A percentile compares a stretch with the other conserved stretches of the same genome.
Evolutionary conservation across 2,888 invertebrate genomes (phyloP).

Genomic region (Chloromyia formosa): DNA sequence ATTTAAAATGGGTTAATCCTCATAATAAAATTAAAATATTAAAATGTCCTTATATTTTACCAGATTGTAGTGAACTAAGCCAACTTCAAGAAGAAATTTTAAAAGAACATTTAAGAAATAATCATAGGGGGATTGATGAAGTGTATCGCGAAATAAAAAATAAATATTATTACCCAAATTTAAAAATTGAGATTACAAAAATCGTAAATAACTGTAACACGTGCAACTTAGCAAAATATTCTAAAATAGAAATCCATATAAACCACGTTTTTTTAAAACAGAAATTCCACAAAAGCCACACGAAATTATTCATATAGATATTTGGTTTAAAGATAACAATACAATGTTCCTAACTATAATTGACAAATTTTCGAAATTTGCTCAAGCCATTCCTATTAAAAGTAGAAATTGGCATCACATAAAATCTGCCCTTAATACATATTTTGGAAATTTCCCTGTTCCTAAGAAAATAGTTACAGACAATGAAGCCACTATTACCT

Average conservation of each 20-base stretch:
- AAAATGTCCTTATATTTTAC: background rate
- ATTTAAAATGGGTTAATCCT: background rate
- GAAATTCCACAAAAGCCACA: background rate
- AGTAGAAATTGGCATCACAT: background rate
- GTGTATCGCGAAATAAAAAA: too few species aligned
- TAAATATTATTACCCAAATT: too few species aligned
- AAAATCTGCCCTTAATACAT: background rate
- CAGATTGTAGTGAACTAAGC: background rate
- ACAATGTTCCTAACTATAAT: background rate
- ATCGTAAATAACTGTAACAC: too few species aligned
- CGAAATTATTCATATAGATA: background rate
- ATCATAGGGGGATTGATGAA: too few species aligned
- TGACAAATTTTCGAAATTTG: background rate
- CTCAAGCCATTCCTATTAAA: background rate
- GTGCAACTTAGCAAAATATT: too few species aligned
- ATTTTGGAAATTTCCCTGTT: too few species aligned
- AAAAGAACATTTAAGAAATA: slow-evolving; percentile 3
- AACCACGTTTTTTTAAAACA: background rate
- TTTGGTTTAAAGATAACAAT: background rate
- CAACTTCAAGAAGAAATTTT: slow-evolving; percentile 4
- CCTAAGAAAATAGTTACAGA: too few species aligned
- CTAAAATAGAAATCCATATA: background rate
- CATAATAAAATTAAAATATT: background rate
- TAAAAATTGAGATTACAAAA: too few species aligned
- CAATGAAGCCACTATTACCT: background rate